Percentiles rank a stretch among this genome's conserved stretches.
Evolutionary conservation across 2,888 invertebrate genomes (phyloP).

Genomic region (Phaedon cochleariae): DNA sequence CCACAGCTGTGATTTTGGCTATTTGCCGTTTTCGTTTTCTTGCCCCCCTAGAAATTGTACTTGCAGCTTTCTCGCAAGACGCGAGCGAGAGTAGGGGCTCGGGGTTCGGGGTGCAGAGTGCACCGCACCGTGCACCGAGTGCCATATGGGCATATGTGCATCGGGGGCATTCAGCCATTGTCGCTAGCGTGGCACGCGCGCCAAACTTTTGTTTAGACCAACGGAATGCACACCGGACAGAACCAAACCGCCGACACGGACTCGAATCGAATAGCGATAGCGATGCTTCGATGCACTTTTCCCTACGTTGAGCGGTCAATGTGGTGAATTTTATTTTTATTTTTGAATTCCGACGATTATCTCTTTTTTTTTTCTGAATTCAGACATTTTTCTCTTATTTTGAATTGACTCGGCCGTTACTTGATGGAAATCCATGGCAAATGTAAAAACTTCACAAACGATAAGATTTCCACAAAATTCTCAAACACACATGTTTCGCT

Average conservation of each 20-base stretch:
- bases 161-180: background rate
- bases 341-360: too few species aligned
- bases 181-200: background rate
- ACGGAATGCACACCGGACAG: background rate
- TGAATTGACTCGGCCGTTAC: too few species aligned
- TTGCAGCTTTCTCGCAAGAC: slow-evolving; percentile 2
- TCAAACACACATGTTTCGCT: too few species aligned
- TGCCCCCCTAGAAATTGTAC: background rate
- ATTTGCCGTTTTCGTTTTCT: background rate
- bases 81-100: background rate
- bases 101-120: background rate
- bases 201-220: background rate
- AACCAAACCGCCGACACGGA: background rate
- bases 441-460: too few species aligned
- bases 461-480: too few species aligned
- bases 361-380: too few species aligned
- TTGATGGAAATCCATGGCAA: too few species aligned
- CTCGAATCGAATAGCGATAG: background rate
- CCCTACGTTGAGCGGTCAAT: too few species aligned
- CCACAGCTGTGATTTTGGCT: background rate
- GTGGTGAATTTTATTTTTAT: too few species aligned
- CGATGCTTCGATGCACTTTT: background rate
- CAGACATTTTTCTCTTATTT: too few species aligned
- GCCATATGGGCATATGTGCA: background rate
- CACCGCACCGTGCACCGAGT: background rate